Evolutionary conservation across 2,797 vertebrate genomes (phyloP).

Genomic region (Pipistrellus nathusii): DNA sequence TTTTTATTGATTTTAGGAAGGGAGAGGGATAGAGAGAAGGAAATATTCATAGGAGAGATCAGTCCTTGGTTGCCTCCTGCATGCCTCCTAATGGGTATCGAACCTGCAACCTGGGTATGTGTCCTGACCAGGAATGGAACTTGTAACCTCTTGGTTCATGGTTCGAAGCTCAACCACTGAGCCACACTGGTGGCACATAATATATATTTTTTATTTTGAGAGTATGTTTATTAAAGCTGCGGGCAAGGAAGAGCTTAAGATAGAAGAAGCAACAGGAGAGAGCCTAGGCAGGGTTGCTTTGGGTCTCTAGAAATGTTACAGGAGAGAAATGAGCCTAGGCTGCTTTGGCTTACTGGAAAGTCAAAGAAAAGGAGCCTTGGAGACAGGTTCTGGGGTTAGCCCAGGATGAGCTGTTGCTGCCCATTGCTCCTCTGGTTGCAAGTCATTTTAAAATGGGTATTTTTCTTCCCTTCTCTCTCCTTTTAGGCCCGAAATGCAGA

Average conservation of each 20-base stretch:
- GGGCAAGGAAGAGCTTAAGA: neutral
- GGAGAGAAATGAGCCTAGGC: neutral
- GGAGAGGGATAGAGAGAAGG: too few species aligned
- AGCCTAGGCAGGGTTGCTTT: neutral
- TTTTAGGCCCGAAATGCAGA: slow-evolving; percentile 96
- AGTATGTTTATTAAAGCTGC: neutral
- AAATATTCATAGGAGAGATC: too few species aligned
- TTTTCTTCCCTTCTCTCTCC: slow-evolving; percentile 66
- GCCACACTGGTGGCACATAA: neutral
- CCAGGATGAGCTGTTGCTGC: neutral
- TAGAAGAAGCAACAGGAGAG: neutral
- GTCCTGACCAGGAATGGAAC: too few species aligned
- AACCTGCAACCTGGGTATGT: too few species aligned
- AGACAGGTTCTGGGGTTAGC: neutral
- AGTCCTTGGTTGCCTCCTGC: too few species aligned
- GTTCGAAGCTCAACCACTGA: too few species aligned
- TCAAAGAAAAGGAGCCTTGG: neutral
- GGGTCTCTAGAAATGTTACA: neutral
- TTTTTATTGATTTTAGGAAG: too few species aligned
- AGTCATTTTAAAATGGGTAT: neutral
- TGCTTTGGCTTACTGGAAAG: neutral
- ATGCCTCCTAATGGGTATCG: too few species aligned
- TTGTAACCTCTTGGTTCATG: too few species aligned
- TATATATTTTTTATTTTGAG: neutral
- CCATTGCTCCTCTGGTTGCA: neutral